These are phyloP conservation scores for Euphydryas editha DNA, from an alignment of 2,888 invertebrate genomes.

Conservation along the genomic window DNA sequence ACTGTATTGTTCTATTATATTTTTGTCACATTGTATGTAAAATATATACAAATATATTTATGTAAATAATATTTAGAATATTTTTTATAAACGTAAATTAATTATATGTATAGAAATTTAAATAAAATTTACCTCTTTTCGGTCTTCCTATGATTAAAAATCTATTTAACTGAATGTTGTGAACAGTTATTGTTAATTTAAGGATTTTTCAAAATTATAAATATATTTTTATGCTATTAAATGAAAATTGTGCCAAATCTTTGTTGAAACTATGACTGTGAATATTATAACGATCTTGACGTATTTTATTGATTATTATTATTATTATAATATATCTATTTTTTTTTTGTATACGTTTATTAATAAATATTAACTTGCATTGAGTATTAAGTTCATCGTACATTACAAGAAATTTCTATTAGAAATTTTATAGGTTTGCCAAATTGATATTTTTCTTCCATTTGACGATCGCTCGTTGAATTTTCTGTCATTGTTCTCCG, in stretches of 20 bases:
- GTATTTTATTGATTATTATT: not conserved
- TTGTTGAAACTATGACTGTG: not conserved
- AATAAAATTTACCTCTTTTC: not conserved
- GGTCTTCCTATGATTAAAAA: constrained; percentile 33
- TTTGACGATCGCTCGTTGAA: no score
- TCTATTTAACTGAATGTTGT: constrained; percentile 32
- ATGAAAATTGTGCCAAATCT: constrained; percentile 11
- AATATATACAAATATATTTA: constrained; percentile 2
- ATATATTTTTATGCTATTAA: constrained; percentile 1
- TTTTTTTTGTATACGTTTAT: no score
- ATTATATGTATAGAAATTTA: not conserved
- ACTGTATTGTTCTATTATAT: not conserved
- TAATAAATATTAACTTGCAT: no score
- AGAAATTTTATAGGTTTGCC: no score
- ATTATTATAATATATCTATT: no score
- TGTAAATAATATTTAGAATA: constrained; percentile 1
- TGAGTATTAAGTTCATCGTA: no score
- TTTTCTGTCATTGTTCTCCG: no score
- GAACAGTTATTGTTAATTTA: constrained; percentile 1
- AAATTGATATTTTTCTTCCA: no score
- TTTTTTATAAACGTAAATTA: constrained; percentile 9
- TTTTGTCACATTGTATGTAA: not conserved
- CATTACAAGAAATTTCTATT: no score
- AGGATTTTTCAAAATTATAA: constrained; percentile 13
- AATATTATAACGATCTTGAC: not conserved